These are phyloP conservation scores for Athripsodes cinereus DNA, from an alignment of 2,888 invertebrate genomes.

Conservation along the genomic window DNA sequence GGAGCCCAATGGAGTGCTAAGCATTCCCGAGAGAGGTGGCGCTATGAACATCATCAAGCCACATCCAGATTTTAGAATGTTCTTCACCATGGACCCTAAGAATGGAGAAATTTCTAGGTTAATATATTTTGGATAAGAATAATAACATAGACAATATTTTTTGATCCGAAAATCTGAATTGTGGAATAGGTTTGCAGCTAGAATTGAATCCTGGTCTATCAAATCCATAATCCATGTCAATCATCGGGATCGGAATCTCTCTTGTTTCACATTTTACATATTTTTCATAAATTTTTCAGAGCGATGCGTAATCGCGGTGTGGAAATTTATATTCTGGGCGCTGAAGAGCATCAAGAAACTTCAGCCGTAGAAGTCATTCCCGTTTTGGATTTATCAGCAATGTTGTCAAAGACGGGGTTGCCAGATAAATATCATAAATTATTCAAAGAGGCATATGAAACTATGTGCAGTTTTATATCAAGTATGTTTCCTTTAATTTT, in stretches of 20 bases:
- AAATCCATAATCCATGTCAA: too few relatives aligned
- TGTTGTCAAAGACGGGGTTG: conserved; percentile 42
- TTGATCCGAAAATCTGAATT: too few relatives aligned
- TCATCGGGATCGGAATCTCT: too few relatives aligned
- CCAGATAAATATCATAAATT: conserved; percentile 38
- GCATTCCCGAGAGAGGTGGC: conserved; percentile 88
- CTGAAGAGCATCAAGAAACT: conserved; percentile 35
- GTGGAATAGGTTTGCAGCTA: too few relatives aligned
- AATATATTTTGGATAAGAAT: too few relatives aligned
- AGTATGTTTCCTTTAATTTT: conserved; percentile 36
- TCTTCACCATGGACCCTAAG: conserved; percentile 91
- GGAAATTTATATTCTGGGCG: conserved; percentile 61
- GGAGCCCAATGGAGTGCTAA: conserved; percentile 86
- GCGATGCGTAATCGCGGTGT: conserved; percentile 98
- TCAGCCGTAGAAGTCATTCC: conserved; percentile 38
- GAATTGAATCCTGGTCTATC: too few relatives aligned
- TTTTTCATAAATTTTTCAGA: conserved; percentile 41
- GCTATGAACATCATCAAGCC: conserved; percentile 70
- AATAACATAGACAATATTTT: too few relatives aligned
- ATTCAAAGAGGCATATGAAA: conserved; percentile 40
- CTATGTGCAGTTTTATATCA: conserved; percentile 42
- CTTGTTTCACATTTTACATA: too few relatives aligned
- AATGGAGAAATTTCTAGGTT: conserved; percentile 91
- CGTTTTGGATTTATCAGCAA: conserved; percentile 42
- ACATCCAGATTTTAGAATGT: conserved; percentile 86